Evolutionary conservation across 2,797 vertebrate species (phyloP), one percentile per base, ranked within the genome.

Genomic region (Sciurus vulgaris): DNA sequence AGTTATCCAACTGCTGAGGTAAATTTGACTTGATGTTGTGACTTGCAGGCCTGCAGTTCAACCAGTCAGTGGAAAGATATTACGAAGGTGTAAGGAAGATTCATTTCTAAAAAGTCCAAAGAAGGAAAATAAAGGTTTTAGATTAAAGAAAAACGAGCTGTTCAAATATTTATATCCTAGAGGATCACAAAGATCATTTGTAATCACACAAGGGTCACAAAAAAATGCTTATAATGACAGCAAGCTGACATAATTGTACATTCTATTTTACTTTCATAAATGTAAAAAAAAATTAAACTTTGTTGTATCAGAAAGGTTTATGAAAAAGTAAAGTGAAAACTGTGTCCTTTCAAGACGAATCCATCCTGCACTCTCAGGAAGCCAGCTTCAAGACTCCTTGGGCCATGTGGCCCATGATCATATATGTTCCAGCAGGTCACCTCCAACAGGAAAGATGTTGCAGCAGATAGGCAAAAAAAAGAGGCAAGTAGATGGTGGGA

Each of bases 301-400:
- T 79, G 12, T 86, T 73, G 70, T 65, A 22, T n/a, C 54, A 73
- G 44, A 61, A 92, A 95, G 13, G 51, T 70, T 94, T 72, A 56
- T 63, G n/a, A 94, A 65, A 24, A 93, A 85, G 63, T 10, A 33
- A 69, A 82, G 63, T 61, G 74, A 86, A 94, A 74, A 89, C 2
- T 0, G 30, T 72, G 76, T 44, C 35, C 35, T 7, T 0, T 24
- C n/a, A 44, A 44, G 74, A 51, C 49, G 41, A 72, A 28, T 33
- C 13, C n/a, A n/a, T 33, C 61, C 18, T 3, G 2, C 2, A 4
- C 41, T 81, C 79, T 49, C 35, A 11, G 65, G 69, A 87, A 79
- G 11, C 28, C 79, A 67, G 47, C 24, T 47, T 49, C 28, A 24
- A 11, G 67, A 41, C 22, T 30, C 24, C 63, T 7, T 7, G 69